Conservation (phyloP, 1,140 invertebrate species). For the Drosophila ananassae region DNA sequence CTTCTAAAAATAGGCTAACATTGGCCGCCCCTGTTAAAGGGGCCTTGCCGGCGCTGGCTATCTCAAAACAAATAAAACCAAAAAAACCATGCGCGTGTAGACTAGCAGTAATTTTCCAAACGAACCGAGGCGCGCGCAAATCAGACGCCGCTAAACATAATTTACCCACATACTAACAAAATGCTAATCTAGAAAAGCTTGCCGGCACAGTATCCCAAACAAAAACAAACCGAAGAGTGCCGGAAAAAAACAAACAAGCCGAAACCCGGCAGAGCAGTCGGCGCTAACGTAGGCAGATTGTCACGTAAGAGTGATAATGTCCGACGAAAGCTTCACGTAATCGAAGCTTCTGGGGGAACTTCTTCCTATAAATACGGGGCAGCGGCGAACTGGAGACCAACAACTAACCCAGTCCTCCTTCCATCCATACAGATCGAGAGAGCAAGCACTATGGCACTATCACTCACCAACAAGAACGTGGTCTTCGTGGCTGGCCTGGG, state of each 20-base stretch:
- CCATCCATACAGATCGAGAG: constrained; percentile 34
- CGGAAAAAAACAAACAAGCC: constrained; percentile 12
- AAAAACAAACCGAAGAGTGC: constrained; percentile 40
- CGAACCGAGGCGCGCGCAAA: constrained; percentile 5
- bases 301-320: constrained; percentile 26
- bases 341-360: constrained; percentile 9
- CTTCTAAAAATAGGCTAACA: constrained; percentile 23
- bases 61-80: constrained; percentile 20
- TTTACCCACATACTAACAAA: constrained; percentile 19
- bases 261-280: background rate
- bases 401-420: constrained; percentile 23
- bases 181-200: constrained; percentile 27
- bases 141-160: constrained; percentile 27
- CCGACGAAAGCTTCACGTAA: constrained; percentile 28
- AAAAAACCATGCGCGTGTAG: constrained; percentile 9
- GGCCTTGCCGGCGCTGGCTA: constrained; percentile 4
- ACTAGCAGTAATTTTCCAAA: constrained; percentile 51
- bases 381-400: constrained; percentile 3
- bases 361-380: constrained; percentile 62
- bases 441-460: constrained; percentile 43
- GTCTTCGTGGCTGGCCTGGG: constrained; percentile 77
- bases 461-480: constrained; percentile 71
- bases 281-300: background rate
- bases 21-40: constrained; percentile 18
- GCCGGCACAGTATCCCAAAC: constrained; percentile 20